phyloP scores from a whole-genome alignment of 2,797 vertebrate genomes.

The Melanotaenia trifasciata region DNA sequence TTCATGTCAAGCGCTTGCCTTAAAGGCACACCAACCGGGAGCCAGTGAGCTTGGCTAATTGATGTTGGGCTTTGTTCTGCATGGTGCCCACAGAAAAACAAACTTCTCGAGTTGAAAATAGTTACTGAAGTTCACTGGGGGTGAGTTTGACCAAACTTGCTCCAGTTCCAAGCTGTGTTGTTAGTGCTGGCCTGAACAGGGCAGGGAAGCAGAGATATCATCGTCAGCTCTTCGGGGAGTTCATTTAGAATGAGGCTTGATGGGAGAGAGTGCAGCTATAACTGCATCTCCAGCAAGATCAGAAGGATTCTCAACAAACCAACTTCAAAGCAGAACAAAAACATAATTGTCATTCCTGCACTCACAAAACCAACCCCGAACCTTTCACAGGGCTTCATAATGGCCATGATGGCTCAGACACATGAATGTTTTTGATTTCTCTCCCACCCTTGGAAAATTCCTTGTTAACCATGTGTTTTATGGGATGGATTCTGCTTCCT shows the following conservation, averaged over 20 bases:
- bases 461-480: conserved; percentile 48
- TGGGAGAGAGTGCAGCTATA: no score
- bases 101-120: conserved; percentile 38
- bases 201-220: conserved; percentile 12
- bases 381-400: not conserved
- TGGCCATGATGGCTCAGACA: not conserved
- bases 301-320: not conserved
- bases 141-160: conserved; percentile 18
- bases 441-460: conserved; percentile 41
- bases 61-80: conserved; percentile 66
- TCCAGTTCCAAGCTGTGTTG: conserved; percentile 18
- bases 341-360: conserved; percentile 17
- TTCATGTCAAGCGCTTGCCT: conserved; percentile 48
- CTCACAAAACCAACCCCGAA: conserved; percentile 20
- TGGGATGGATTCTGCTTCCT: not conserved
- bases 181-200: conserved; percentile 14
- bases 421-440: conserved; percentile 34
- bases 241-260: conserved; percentile 26
- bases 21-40: conserved; percentile 65
- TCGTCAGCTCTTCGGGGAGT: conserved; percentile 20
- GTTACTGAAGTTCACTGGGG: conserved; percentile 29
- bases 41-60: conserved; percentile 66
- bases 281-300: no score
- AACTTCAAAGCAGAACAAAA: conserved; percentile 16
- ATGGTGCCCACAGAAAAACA: conserved; percentile 50